A percentile compares a stretch with the other conserved stretches of the same genome.
Conservation (phyloP, 2,888 invertebrate genomes). For the Corbicula japonica region DNA sequence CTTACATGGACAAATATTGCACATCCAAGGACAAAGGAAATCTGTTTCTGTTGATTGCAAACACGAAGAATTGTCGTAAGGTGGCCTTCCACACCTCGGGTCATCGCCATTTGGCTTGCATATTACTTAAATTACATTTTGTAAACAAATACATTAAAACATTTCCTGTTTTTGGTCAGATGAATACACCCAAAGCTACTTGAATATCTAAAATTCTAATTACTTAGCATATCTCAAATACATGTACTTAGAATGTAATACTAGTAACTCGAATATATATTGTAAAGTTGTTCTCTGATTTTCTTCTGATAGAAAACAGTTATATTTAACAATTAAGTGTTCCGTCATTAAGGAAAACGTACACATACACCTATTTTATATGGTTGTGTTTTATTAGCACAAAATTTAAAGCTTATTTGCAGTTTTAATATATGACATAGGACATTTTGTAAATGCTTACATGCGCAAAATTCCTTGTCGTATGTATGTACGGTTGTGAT, state of each 20-base stretch:
- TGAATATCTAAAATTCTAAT: neutral
- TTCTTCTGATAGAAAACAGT: too few species aligned
- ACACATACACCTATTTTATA: too few species aligned
- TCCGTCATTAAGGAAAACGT: too few species aligned
- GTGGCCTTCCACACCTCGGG: slow-evolving; percentile 11
- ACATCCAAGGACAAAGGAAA: slow-evolving; percentile 27
- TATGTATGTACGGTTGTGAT: slow-evolving; percentile 17
- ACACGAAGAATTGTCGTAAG: slow-evolving; percentile 2
- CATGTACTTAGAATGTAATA: neutral
- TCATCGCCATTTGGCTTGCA: slow-evolving; percentile 25
- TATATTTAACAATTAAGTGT: too few species aligned
- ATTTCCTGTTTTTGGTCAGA: neutral
- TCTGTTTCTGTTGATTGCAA: neutral
- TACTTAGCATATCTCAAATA: neutral
- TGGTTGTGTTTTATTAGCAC: too few species aligned
- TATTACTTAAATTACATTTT: slow-evolving; percentile 3
- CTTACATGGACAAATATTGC: slow-evolving; percentile 41
- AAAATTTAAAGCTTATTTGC: neutral
- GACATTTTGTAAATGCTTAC: slow-evolving; percentile 10
- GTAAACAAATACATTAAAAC: neutral
- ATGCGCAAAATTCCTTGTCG: slow-evolving; percentile 6
- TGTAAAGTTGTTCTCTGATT: too few species aligned
- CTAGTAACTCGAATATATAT: too few species aligned
- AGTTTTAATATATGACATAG: neutral
- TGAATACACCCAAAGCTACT: neutral